A percentile compares a stretch with the other conserved stretches of the same genome.
These are phyloP conservation scores for Dinocampus coccinellae DNA, from an alignment of 2,888 invertebrate species.

Conservation along the genomic window DNA sequence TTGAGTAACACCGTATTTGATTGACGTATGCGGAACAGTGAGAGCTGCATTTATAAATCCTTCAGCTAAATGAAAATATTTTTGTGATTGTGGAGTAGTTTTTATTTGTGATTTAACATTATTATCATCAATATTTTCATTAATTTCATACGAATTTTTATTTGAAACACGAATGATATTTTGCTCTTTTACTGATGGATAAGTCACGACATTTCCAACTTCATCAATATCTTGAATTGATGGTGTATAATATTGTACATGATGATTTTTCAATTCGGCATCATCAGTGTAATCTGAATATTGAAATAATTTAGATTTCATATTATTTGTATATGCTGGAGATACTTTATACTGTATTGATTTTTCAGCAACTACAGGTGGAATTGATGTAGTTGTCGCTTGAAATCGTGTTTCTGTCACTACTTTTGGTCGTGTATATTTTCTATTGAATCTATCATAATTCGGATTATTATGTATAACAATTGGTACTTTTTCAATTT, in stretches of 20 bases:
- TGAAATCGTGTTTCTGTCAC: constrained; percentile 62
- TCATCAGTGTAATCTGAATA: constrained; percentile 37
- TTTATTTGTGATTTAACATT: constrained; percentile 35
- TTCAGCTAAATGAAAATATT: constrained; percentile 47
- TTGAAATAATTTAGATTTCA: constrained; percentile 31
- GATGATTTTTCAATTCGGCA: constrained; percentile 46
- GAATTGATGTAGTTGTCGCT: constrained; percentile 56
- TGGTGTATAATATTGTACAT: constrained; percentile 59
- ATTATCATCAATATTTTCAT: constrained; percentile 52
- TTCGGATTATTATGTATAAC: constrained; percentile 25
- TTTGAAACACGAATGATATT: constrained; percentile 35
- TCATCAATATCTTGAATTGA: constrained; percentile 54
- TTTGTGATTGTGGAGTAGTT: constrained; percentile 48
- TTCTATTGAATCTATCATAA: constrained; percentile 38
- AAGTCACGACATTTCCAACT: constrained; percentile 38
- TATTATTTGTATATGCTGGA: constrained; percentile 42
- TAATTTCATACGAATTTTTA: constrained; percentile 53
- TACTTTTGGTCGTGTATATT: constrained; percentile 56
- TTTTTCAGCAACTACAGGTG: constrained; percentile 41
- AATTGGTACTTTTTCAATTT: background rate
- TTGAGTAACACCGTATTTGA: constrained; percentile 67
- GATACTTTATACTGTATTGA: constrained; percentile 30
- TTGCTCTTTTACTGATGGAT: constrained; percentile 40
- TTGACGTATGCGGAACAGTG: constrained; percentile 48
- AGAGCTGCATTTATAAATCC: constrained; percentile 35